Evolutionary conservation across 1,140 invertebrate species (phyloP).

Genomic region (Aphis gossypii): DNA sequence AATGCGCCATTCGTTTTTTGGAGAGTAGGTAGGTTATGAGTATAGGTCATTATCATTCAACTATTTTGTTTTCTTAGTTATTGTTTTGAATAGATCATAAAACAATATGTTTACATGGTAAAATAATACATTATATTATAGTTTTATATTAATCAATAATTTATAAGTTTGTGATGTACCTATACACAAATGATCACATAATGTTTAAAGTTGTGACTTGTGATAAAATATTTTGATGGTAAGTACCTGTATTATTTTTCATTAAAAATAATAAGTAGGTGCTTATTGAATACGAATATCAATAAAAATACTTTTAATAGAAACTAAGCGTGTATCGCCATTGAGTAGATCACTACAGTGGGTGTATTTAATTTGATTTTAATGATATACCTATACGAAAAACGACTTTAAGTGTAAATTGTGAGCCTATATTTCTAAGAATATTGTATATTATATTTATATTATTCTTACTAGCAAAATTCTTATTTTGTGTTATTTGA

Average conservation of each 20-base stretch:
- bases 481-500: no score
- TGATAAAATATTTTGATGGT: background rate
- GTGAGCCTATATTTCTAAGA: no score
- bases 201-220: background rate
- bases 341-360: background rate
- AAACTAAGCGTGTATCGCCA: background rate
- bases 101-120: background rate
- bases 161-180: background rate
- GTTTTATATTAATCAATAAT: background rate
- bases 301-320: background rate
- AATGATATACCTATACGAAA: background rate
- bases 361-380: background rate
- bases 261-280: background rate
- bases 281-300: background rate
- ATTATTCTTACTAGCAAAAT: no score
- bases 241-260: background rate
- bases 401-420: background rate
- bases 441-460: no score
- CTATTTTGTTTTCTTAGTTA: background rate
- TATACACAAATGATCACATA: background rate
- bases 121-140: background rate
- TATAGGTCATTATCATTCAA: background rate
- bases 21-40: background rate
- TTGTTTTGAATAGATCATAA: constrained; percentile 16
- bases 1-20: background rate